Evolutionary conservation across 2,888 invertebrate species (phyloP).

Genomic region (Drosophila niveifrons): DNA sequence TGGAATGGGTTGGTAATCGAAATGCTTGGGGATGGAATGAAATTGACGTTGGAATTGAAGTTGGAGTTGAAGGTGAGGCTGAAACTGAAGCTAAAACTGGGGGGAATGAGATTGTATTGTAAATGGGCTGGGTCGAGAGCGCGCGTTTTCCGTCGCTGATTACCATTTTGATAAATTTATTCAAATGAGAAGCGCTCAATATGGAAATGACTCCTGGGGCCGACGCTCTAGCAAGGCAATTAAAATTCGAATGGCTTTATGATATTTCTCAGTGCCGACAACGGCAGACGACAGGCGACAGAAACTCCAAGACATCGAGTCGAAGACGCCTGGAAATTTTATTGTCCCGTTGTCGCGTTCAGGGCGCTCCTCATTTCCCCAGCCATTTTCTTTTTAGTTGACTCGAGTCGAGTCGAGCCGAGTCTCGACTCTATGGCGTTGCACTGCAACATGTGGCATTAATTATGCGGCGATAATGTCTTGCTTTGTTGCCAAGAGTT

Average conservation of each 20-base stretch:
- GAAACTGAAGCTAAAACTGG: background rate
- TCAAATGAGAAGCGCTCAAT: conserved; percentile 71
- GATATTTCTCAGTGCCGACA: conserved; percentile 59
- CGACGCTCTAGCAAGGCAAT: conserved; percentile 66
- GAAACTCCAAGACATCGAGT: conserved; percentile 11
- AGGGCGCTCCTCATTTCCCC: conserved; percentile 13
- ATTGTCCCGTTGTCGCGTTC: conserved; percentile 54
- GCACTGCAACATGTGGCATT: conserved; percentile 78
- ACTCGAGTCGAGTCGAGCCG: background rate
- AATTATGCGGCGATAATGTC: conserved; percentile 81
- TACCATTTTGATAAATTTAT: conserved; percentile 74
- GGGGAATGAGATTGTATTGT: conserved; percentile 13
- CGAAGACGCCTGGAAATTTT: conserved; percentile 57
- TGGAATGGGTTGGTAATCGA: conserved; percentile 12
- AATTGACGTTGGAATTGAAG: conserved; percentile 8
- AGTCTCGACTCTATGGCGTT: conserved; percentile 6
- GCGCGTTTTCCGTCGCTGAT: conserved; percentile 68
- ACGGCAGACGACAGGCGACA: conserved; percentile 28
- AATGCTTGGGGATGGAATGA: conserved; percentile 33
- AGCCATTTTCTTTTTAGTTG: background rate
- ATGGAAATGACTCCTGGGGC: conserved; percentile 63
- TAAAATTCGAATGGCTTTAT: conserved; percentile 76
- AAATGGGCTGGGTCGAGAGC: conserved; percentile 30
- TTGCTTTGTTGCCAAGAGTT: conserved; percentile 72
- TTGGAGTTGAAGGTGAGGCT: conserved; percentile 1